These are phyloP conservation scores for Rhopalosiphum nymphaeae DNA, from an alignment of 2,888 invertebrate species.

Conservation along the genomic window DNA sequence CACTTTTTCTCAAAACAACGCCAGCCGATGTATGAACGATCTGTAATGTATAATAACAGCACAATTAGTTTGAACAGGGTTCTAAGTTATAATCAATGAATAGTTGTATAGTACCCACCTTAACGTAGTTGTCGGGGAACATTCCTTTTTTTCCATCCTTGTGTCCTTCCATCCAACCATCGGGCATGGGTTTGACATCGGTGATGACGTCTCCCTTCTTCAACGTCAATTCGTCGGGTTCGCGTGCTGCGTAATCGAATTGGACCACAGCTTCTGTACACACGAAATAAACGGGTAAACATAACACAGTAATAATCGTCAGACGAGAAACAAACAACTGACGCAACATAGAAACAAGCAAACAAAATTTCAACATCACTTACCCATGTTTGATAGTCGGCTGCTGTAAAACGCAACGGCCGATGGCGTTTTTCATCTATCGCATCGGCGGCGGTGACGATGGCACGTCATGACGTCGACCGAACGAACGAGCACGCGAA, in stretches of 20 bases:
- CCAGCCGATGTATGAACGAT: conserved; percentile 31
- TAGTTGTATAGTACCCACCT: conserved; percentile 70
- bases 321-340: background rate
- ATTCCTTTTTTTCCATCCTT: conserved; percentile 86
- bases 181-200: conserved; percentile 87
- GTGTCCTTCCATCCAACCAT: conserved; percentile 98
- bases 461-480: conserved; percentile 52
- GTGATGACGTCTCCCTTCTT: conserved; percentile 89
- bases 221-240: conserved; percentile 91
- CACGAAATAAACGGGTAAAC: background rate
- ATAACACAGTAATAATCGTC: background rate
- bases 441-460: background rate
- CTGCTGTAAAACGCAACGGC: conserved; percentile 26
- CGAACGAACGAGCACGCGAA: conserved; percentile 8
- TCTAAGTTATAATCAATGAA: background rate
- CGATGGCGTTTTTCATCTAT: conserved; percentile 31
- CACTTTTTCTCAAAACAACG: conserved; percentile 59
- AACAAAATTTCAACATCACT: background rate
- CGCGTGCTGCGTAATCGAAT: conserved; percentile 87
- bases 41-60: conserved; percentile 3
- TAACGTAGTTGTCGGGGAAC: conserved; percentile 98
- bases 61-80: background rate
- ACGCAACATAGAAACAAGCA: background rate
- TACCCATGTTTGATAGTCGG: conserved; percentile 45
- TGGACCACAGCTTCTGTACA: conserved; percentile 86